Evolutionary conservation across 2,888 invertebrate genomes (phyloP).

Genomic region (Zaprionus bogoriensis): DNA sequence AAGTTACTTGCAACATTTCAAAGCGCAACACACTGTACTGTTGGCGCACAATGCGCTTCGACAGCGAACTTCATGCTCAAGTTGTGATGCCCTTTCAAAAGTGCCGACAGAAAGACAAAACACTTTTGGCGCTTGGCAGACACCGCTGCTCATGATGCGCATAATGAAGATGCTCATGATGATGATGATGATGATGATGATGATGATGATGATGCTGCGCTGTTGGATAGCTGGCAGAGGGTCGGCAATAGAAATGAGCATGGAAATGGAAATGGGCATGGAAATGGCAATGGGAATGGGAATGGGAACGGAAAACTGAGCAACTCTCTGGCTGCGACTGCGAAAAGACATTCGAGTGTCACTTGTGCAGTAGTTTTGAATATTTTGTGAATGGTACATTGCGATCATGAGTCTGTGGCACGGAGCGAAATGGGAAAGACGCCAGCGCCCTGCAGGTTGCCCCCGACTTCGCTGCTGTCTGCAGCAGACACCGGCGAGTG

Average conservation of each 20-base stretch:
- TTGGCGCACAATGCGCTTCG: background rate
- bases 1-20: background rate
- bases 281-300: background rate
- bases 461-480: background rate
- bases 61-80: conserved; percentile 18
- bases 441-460: background rate
- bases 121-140: conserved; percentile 64
- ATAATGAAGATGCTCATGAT: conserved; percentile 11
- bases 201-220: conserved; percentile 19
- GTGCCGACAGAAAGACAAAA: conserved; percentile 32
- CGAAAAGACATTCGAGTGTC: conserved; percentile 73
- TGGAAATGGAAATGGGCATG: background rate
- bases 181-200: conserved; percentile 7
- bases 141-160: conserved; percentile 22
- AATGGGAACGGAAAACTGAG: conserved; percentile 1
- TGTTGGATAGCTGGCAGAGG: conserved; percentile 17
- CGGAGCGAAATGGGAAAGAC: background rate
- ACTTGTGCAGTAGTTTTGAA: conserved; percentile 72
- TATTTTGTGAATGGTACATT: conserved; percentile 75
- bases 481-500: background rate
- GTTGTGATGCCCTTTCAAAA: conserved; percentile 25
- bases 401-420: conserved; percentile 57
- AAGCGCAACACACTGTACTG: background rate
- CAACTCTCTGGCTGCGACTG: conserved; percentile 46
- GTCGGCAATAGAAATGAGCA: conserved; percentile 5